phyloP scores from a whole-genome alignment of 2,113 vertebrate genomes.

The Tympanuchus pallidicinctus region DNA sequence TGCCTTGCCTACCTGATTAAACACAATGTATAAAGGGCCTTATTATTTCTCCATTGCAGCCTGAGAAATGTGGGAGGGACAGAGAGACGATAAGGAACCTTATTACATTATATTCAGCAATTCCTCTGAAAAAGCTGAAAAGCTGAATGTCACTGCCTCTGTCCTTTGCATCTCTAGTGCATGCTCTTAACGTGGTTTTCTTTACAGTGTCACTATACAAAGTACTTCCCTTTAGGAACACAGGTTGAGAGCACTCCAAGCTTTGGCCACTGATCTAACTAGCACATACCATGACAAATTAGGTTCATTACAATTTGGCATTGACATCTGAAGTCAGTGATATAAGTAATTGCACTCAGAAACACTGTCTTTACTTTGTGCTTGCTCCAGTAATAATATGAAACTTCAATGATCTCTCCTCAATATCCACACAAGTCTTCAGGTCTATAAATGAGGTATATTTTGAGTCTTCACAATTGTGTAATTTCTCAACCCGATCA shows the following conservation, averaged over 20 bases:
- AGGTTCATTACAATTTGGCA: background rate
- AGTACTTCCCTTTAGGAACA: background rate
- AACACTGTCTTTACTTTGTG: background rate
- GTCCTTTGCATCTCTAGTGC: background rate
- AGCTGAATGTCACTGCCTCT: background rate
- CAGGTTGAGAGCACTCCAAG: background rate
- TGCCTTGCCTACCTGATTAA: background rate
- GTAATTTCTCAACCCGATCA: background rate
- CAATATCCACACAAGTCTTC: background rate
- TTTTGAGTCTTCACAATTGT: background rate
- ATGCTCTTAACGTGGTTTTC: background rate
- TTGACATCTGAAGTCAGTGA: background rate
- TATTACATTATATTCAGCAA: background rate
- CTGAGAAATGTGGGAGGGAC: background rate
- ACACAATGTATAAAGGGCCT: background rate
- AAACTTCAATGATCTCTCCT: background rate
- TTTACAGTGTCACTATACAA: background rate
- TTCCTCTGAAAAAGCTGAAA: background rate
- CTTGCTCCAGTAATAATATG: background rate
- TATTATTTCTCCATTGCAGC: background rate
- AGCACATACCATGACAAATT: background rate
- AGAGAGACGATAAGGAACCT: background rate
- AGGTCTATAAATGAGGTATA: background rate
- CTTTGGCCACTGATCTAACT: background rate
- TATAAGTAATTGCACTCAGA: background rate